Percentiles rank a stretch among this genome's conserved stretches.
These are phyloP conservation scores for Macrotus californicus DNA, from an alignment of 2,113 vertebrate species.

Conservation along the genomic window DNA sequence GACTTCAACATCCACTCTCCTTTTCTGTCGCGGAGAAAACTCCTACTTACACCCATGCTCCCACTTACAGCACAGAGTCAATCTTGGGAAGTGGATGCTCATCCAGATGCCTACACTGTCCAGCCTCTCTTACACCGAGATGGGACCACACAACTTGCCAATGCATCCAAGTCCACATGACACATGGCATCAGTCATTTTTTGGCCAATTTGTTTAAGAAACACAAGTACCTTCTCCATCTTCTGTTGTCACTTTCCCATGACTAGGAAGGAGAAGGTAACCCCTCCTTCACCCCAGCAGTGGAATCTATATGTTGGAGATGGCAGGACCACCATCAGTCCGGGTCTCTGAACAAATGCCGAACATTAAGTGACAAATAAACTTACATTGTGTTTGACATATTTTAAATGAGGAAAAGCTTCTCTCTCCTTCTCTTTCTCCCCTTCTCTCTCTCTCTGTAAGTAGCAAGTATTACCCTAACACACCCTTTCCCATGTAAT, in stretches of 20 bases:
- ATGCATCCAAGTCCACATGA: neutral
- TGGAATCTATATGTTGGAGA: neutral
- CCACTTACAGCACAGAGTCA: neutral
- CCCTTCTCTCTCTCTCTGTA: neutral
- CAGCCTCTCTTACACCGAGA: accelerated
- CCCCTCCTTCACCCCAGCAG: neutral
- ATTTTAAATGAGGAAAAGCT: neutral
- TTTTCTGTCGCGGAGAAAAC: neutral
- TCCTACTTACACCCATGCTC: neutral
- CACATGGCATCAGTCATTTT: neutral
- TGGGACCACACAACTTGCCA: neutral
- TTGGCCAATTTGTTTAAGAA: neutral
- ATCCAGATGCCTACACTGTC: neutral
- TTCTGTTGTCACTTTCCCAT: neutral
- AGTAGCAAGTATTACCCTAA: neutral
- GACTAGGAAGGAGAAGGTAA: neutral
- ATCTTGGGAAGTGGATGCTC: neutral
- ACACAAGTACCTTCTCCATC: neutral
- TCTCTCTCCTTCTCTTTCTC: neutral
- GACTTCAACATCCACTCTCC: neutral
- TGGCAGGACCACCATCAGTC: neutral
- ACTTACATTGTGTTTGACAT: neutral
- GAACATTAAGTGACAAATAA: neutral
- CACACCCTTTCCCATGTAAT: neutral
- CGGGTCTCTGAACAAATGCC: neutral